Evolutionary conservation across 1,140 invertebrate species (phyloP).

Genomic region (Drosophila willistoni): DNA sequence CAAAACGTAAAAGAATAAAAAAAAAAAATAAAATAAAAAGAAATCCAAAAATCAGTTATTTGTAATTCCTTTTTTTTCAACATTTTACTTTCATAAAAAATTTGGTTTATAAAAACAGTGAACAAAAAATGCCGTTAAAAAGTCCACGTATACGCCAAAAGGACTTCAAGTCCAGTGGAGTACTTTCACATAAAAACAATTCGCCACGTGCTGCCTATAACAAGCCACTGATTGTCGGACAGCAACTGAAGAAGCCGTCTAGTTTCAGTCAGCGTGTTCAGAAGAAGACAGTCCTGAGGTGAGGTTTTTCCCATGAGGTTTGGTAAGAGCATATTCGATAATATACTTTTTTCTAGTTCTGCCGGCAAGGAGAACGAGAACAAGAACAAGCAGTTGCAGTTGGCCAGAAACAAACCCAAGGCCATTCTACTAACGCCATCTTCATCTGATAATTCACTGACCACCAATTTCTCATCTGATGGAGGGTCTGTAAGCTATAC

Average conservation of each 20-base stretch:
- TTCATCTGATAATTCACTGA: slow-evolving; percentile 57
- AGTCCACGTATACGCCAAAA: slow-evolving; percentile 56
- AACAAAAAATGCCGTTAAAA: slow-evolving; percentile 44
- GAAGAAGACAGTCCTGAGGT: slow-evolving; percentile 40
- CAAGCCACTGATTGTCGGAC: slow-evolving; percentile 27
- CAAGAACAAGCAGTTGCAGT: neutral
- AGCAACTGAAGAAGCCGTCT: slow-evolving; percentile 46
- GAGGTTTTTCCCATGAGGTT: neutral
- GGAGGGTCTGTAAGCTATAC: neutral
- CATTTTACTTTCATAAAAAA: slow-evolving; percentile 15
- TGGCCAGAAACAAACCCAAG: slow-evolving; percentile 27
- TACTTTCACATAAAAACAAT: slow-evolving; percentile 15
- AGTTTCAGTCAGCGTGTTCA: slow-evolving; percentile 10
- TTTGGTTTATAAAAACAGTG: slow-evolving; percentile 5
- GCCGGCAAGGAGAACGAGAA: slow-evolving; percentile 28
- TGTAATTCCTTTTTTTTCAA: neutral
- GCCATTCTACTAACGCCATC: slow-evolving; percentile 54
- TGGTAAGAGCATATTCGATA: too few species aligned
- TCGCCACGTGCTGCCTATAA: slow-evolving; percentile 51
- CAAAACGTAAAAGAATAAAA: too few species aligned
- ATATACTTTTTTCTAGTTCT: slow-evolving; percentile 7
- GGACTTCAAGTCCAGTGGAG: neutral
- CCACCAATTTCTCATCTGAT: slow-evolving; percentile 29
- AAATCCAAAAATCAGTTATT: neutral
- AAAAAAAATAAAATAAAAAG: neutral